Conservation (phyloP, 2,113 vertebrate genomes). For the Nycticorax nycticorax region DNA sequence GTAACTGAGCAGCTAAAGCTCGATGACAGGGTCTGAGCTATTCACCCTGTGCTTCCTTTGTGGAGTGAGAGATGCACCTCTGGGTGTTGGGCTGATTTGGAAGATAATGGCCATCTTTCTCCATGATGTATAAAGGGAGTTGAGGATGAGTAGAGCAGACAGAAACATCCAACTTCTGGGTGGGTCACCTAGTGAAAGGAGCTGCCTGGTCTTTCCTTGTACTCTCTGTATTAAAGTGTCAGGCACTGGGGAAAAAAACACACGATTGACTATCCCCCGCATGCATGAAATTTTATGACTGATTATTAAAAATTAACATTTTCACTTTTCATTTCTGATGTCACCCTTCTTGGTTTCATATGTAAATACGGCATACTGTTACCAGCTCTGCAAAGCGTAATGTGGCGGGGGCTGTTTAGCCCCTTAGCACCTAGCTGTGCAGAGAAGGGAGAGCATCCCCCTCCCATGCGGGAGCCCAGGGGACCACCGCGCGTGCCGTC, state of each 20-base stretch:
- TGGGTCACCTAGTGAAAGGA: neutral
- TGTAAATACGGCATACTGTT: neutral
- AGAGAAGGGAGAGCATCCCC: neutral
- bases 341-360: neutral
- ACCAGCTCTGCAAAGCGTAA: neutral
- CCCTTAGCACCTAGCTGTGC: neutral
- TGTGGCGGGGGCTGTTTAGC: neutral
- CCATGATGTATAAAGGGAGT: neutral
- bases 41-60: neutral
- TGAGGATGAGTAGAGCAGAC: neutral
- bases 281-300: neutral
- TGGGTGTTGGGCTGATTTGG: neutral
- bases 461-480: fast-evolving
- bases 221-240: neutral
- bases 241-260: neutral
- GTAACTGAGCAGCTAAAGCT: neutral
- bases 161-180: neutral
- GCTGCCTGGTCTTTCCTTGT: neutral
- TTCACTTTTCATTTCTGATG: neutral
- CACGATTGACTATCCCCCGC: fast-evolving
- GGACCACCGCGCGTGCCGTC: neutral
- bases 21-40: fast-evolving
- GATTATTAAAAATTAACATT: neutral
- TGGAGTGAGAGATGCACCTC: neutral
- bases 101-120: neutral